Conservation (phyloP, 2,797 vertebrate genomes). For the Aselliscus stoliczkanus region DNA sequence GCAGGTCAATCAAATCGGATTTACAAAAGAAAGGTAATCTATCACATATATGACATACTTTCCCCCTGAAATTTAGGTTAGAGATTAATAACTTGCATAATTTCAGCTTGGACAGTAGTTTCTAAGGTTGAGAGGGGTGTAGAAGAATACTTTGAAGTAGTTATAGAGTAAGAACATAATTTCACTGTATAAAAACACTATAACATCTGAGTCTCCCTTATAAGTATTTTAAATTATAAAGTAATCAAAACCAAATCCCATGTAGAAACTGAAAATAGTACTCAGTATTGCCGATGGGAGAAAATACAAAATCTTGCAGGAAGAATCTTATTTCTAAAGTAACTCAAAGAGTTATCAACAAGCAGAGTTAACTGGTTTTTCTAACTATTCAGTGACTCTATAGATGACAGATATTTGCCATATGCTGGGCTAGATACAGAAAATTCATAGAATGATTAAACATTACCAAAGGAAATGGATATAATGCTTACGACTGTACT, state of each 20-base stretch:
- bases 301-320: conserved; percentile 18
- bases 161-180: conserved; percentile 12
- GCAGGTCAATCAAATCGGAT: not conserved
- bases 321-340: conserved; percentile 19
- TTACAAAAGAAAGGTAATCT: not conserved
- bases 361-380: conserved; percentile 73
- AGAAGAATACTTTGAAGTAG: not conserved
- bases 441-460: conserved; percentile 54
- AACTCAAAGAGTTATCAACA: conserved; percentile 30
- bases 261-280: not conserved
- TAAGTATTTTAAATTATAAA: conserved; percentile 43
- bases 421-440: conserved; percentile 24
- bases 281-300: not conserved
- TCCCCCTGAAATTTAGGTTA: not conserved
- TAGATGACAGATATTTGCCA: conserved; percentile 47
- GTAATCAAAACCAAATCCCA: conserved; percentile 27
- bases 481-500: not conserved
- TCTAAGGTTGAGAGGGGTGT: not conserved
- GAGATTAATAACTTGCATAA: not conserved
- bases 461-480: conserved; percentile 50
- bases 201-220: not conserved
- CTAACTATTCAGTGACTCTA: conserved; percentile 61
- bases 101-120: not conserved
- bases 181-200: not conserved
- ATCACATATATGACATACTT: not conserved